Base-by-base conservation (phyloP, 2,113 vertebrate species). In the Hipposideros armiger region DNA sequence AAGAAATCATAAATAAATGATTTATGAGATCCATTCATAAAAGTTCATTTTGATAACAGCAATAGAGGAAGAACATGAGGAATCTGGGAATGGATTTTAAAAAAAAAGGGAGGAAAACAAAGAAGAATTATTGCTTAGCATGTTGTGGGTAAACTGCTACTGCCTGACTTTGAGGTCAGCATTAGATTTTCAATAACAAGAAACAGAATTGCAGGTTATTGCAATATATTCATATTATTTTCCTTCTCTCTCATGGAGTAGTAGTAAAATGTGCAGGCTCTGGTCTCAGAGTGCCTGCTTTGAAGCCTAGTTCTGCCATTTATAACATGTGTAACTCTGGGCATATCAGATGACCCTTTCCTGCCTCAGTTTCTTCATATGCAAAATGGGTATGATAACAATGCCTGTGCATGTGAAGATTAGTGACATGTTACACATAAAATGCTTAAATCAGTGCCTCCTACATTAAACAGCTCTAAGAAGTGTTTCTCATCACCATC, bases 171-270 rank as follows among this genome's bases (percentile, higher is more conserved):
- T 67, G 22, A 81, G 42, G 30, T 72, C 19, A 89, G 16, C 13
- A 54, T 94, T 81, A 72, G 16, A 5, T 47, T 87, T 94, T 95
- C 58, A 58, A 40, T 87, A 87, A 87, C 15, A 95, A 62, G 26
- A 89, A 88, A 56, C 13, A 82, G 14, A 77, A 72, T 73, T 11
- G 0, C 22, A 92, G 19, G 42, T 66, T 93, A n/a, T 56, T 89
- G 15, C 20, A 26, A 40, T 54, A 15, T 17, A n/a, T 40, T 87
- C 45, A 52, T 32, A 73, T 74, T 19, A 62, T 69, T 83, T 83
- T 72, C 47, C 10, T 83, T 78, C 64, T 90, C 1, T 74, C 28
- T 90, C 14, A 50, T 6, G 69, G 8, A 62, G 32, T 32, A 76
- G 19, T n/a, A 9, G 54, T 82, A 14, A 94, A 90, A 88, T 54